A percentile compares a stretch with the other conserved stretches of the same genome.
These are phyloP conservation scores for Tyto alba DNA, from an alignment of 2,113 vertebrate genomes.

Conservation along the genomic window DNA sequence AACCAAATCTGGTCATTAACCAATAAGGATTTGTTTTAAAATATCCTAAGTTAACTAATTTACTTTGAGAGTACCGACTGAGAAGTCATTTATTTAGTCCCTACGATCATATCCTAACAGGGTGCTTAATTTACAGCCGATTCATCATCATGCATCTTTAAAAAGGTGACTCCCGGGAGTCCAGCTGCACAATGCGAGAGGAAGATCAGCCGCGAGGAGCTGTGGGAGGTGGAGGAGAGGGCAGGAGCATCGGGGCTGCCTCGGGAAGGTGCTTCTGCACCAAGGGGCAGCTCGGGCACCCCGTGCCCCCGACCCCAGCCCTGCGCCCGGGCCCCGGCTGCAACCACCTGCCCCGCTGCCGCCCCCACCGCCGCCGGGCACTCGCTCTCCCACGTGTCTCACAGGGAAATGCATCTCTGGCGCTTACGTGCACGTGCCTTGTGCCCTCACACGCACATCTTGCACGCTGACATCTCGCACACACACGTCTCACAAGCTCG, in stretches of 20 bases:
- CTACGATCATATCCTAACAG: neutral
- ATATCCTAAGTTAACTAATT: neutral
- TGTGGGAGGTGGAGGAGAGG: fast-evolving
- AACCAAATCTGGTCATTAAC: neutral
- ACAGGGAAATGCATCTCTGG: neutral
- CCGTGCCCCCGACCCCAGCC: fast-evolving
- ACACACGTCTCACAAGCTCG: neutral
- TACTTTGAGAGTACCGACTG: neutral
- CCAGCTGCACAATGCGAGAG: neutral
- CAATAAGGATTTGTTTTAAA: neutral
- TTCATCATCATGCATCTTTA: neutral
- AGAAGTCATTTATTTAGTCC: neutral
- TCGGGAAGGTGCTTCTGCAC: neutral
- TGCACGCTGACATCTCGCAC: neutral
- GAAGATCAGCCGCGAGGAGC: neutral
- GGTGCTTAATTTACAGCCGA: neutral
- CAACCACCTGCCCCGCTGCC: neutral
- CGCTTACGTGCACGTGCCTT: fast-evolving
- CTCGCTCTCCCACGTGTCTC: fast-evolving
- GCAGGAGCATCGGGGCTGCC: fast-evolving
- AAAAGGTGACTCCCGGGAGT: neutral
- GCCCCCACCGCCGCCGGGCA: neutral
- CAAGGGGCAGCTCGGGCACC: neutral
- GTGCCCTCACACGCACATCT: neutral
- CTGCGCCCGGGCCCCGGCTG: neutral